These are phyloP conservation scores for Trematocara variabile DNA, from an alignment of 2,113 vertebrate genomes.

Conservation along the genomic window DNA sequence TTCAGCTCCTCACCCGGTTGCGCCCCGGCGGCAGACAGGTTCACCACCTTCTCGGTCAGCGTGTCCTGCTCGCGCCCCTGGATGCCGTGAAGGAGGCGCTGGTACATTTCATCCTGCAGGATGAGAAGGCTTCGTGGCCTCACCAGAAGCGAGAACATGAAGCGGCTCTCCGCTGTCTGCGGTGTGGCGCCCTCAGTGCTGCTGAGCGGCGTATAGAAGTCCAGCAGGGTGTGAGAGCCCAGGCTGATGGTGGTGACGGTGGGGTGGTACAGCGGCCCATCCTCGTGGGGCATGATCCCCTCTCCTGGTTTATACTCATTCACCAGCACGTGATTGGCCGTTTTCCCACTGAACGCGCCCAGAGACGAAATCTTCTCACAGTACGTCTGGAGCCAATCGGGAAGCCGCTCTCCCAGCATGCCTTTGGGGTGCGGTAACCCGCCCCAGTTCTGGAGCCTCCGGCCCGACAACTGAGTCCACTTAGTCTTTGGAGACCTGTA, in stretches of 20 bases:
- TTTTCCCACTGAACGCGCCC: conserved; percentile 76
- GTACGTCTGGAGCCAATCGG: conserved; percentile 80
- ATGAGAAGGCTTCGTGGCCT: conserved; percentile 81
- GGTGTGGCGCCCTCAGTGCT: conserved; percentile 7
- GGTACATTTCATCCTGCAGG: conserved; percentile 80
- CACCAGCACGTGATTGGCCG: conserved; percentile 86
- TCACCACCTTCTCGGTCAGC: conserved; percentile 70
- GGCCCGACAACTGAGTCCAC: conserved; percentile 86
- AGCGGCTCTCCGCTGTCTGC: conserved; percentile 75
- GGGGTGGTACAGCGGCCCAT: conserved; percentile 87
- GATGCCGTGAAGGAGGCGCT: conserved; percentile 82
- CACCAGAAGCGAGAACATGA: conserved; percentile 77
- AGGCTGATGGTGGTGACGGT: conserved; percentile 86
- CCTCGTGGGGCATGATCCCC: conserved; percentile 92
- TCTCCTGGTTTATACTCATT: conserved; percentile 86
- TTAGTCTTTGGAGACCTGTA: conserved; percentile 86
- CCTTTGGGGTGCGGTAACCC: conserved; percentile 83
- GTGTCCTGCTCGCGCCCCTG: conserved; percentile 50
- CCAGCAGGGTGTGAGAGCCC: conserved; percentile 85
- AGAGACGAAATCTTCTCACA: conserved; percentile 80
- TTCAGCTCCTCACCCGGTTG: conserved; percentile 61
- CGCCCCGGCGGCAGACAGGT: conserved; percentile 51
- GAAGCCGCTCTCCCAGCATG: conserved; percentile 83
- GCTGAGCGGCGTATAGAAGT: conserved; percentile 80
- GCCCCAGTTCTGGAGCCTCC: conserved; percentile 89